Evolutionary conservation across 1,140 invertebrate genomes (phyloP).

Genomic region (Anastatus disparis): DNA sequence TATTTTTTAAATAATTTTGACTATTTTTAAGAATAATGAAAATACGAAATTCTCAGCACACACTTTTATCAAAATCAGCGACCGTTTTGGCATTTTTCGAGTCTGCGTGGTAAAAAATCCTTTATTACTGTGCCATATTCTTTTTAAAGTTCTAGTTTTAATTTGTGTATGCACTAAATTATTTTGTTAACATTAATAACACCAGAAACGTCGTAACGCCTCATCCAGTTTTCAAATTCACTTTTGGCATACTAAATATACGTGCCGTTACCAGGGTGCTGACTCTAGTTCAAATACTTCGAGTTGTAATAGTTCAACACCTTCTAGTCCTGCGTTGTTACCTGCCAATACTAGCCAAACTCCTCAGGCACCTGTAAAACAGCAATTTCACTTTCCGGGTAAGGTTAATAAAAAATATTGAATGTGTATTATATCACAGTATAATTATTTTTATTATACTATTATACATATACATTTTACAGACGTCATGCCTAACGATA

Average conservation of each 20-base stretch:
- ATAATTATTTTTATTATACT: background rate
- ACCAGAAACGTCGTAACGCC: conserved; percentile 53
- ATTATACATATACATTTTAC: conserved; percentile 54
- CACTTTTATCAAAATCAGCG: background rate
- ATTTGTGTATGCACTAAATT: conserved; percentile 42
- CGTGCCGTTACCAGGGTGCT: conserved; percentile 66
- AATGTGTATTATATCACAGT: background rate
- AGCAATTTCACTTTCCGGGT: conserved; percentile 91
- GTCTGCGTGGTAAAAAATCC: conserved; percentile 14
- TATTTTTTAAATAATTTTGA: background rate
- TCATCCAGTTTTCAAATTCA: conserved; percentile 54
- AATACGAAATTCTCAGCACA: background rate
- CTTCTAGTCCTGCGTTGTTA: conserved; percentile 89
- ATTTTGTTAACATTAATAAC: conserved; percentile 49
- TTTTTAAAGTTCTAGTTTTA: conserved; percentile 27
- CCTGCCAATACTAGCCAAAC: conserved; percentile 65
- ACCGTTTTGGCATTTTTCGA: background rate
- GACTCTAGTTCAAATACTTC: conserved; percentile 95
- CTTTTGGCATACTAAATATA: conserved; percentile 56
- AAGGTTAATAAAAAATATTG: conserved; percentile 31
- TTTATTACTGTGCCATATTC: conserved; percentile 27
- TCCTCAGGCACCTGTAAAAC: conserved; percentile 68
- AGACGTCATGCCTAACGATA: conserved; percentile 65
- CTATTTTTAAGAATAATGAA: background rate
- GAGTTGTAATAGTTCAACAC: conserved; percentile 95